Base-by-base conservation (phyloP, 2,888 invertebrate species). In the Thymelicus lineola region DNA sequence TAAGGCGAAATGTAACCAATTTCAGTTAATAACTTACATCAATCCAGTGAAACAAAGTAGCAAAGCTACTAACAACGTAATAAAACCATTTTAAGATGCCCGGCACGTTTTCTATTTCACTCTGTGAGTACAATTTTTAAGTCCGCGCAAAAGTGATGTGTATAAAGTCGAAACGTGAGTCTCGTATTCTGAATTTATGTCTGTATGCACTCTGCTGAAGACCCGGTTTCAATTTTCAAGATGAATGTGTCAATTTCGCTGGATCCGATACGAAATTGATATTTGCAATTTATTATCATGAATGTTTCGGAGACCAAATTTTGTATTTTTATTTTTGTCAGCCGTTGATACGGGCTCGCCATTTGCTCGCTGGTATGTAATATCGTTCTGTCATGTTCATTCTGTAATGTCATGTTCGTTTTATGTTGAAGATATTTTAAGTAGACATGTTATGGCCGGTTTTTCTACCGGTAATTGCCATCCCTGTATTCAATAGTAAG, bases 161-260 rank as follows among this genome's bases (percentile, higher is more conserved):
- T 72, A 64, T 69, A 69, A 69, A 69, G 69, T 69, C 20, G 48
- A 70, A 70, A 74, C 59, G 72, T 71, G 73, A 71, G 73, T 70
- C 70, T 12, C 63, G 57, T 50, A 15, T 59, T 63, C 57, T 69
- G 66, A 74, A 75, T 76, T 74, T 73, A 74, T 75, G 71, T 72
- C 69, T 73, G 73, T 62, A 73, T 75, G 74, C 75, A 75, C 73
- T 73, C 72, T 48, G 62, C 46, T 70, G 73, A 73, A 71, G 72
- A 74, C 71, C 73, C 75, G 73, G 69, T 73, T 72, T 73, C 76
- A 77, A 77, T 77, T 75, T 77, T 72, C 74, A 73, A 75, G 75
- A 77, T 75, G 77, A 76, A 77, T 76, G 74, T 75, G 74, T 75
- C 76, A 75, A 75, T 77, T 75, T 75, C 76, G 70, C 62, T 57